These are phyloP conservation scores for Azorinus chamasolen DNA, from an alignment of 2,888 invertebrate genomes.

Conservation along the genomic window DNA sequence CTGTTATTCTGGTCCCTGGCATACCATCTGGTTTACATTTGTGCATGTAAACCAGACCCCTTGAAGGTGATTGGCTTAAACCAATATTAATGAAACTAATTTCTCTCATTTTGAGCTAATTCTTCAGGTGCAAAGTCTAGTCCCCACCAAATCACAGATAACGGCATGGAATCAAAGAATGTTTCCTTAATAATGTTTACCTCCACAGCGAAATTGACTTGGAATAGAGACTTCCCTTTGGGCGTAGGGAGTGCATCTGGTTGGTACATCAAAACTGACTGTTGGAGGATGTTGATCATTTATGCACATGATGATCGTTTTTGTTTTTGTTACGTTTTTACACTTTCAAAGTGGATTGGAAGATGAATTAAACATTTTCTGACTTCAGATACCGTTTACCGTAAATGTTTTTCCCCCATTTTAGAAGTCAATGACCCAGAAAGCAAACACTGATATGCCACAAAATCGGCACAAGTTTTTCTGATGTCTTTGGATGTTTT, in stretches of 20 bases:
- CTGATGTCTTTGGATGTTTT: too few species aligned
- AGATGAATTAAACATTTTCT: constrained; percentile 62
- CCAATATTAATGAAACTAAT: constrained; percentile 43
- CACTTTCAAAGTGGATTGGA: constrained; percentile 50
- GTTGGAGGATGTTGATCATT: constrained; percentile 51
- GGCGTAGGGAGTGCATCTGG: constrained; percentile 31
- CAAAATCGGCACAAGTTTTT: too few species aligned
- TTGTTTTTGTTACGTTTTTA: constrained; percentile 59
- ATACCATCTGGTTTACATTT: too few species aligned
- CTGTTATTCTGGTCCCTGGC: too few species aligned
- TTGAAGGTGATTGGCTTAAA: too few species aligned
- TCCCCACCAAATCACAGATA: constrained; percentile 36
- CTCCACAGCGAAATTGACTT: too few species aligned
- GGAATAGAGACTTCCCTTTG: too few species aligned
- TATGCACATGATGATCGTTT: constrained; percentile 41
- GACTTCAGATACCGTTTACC: constrained; percentile 39
- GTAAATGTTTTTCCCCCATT: constrained; percentile 49
- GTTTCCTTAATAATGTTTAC: too few species aligned
- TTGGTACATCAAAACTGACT: constrained; percentile 43
- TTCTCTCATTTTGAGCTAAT: constrained; percentile 33
- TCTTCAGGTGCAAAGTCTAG: constrained; percentile 27
- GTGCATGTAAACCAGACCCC: too few species aligned
- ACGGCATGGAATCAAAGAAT: neutral
- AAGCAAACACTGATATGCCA: constrained; percentile 41
- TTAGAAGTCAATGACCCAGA: constrained; percentile 49